Evolutionary conservation across 2,888 invertebrate species (phyloP), one percentile per base, ranked within the genome.

Genomic region (Oligia fasciuncula): DNA sequence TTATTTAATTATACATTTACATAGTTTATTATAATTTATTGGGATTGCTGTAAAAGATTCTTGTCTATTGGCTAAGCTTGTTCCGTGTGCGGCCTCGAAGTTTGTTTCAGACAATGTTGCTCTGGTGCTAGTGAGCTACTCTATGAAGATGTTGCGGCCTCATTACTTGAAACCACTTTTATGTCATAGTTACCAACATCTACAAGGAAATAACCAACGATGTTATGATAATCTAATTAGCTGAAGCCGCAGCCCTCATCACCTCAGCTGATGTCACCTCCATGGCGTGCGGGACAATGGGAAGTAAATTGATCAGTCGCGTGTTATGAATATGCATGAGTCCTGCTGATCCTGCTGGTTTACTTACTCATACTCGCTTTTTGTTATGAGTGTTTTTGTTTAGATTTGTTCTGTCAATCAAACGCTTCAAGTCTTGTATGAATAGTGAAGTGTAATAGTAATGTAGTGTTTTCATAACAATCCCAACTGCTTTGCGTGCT

Each of bases 281-380:
- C 40, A 29, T 75, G 9, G 83, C 76, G 63, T 83, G 80, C n/a
- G 9, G 5, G 51, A 75, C 83, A 85, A 73, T 67, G 69, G 60
- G 40, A 62, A 51, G 63, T 49, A 49, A 57, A 77, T 43, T 57
- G 72, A 79, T 70, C 57, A 65, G 72, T 85, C 49, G 79, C 79
- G 76, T 85, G 85, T 40, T 66, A 79, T 83, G 17, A 57, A 75
- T 76, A 85, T 75, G 74, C n/a, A 85, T 68, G 74, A 73, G 43
- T 49, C 13, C 71, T 66, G 70, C 65, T 49, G 74, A 76, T 73
- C 54, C 82, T 66, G 74, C 57, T 46, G 49, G n/a, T 69, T 51
- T 35, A 57, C 23, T 40, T 11, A 69, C 43, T 69, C 60, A 13
- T 65, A 68, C 71, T 19, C 14, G 13, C n/a, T 76, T 82, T 73